phyloP scores from a whole-genome alignment of 2,888 invertebrate genomes.

The Uloborus plumipes region DNA sequence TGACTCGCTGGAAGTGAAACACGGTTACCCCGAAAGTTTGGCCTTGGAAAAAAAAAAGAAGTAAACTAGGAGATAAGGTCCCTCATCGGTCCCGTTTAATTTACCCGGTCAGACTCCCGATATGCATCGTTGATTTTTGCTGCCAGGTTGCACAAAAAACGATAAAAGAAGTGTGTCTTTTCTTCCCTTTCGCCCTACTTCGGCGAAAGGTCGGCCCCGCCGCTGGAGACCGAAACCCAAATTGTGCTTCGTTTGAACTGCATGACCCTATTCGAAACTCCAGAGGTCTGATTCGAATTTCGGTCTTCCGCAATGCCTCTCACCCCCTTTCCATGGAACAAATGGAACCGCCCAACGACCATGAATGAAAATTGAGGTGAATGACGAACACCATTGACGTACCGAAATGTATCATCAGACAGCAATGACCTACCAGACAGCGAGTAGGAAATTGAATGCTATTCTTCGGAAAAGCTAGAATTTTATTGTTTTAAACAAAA shows the following conservation, averaged over 20 bases:
- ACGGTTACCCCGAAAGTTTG: too few species aligned
- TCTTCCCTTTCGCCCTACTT: constrained; percentile 10
- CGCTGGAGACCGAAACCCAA: constrained; percentile 7
- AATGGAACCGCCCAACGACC: too few species aligned
- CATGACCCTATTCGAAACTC: constrained; percentile 15
- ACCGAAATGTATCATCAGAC: too few species aligned
- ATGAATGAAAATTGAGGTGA: too few species aligned
- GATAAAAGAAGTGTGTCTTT: too few species aligned
- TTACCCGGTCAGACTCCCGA: constrained; percentile 15
- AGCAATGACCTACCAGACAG: too few species aligned
- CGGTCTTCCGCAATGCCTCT: constrained; percentile 21
- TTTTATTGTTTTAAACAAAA: too few species aligned
- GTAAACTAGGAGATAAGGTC: constrained; percentile 15
- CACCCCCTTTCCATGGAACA: background rate
- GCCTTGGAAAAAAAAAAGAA: too few species aligned
- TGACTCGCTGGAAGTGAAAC: too few species aligned
- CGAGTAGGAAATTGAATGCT: too few species aligned
- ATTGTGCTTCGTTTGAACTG: constrained; percentile 28
- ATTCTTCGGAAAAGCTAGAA: too few species aligned
- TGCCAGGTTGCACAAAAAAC: constrained; percentile 13
- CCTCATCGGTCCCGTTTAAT: constrained; percentile 3
- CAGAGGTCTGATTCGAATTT: constrained; percentile 4
- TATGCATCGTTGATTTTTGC: constrained; percentile 19
- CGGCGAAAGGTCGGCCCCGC: constrained; percentile 11
- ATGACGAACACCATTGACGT: too few species aligned